phyloP scores from a whole-genome alignment of 2,113 vertebrate genomes.

The Mastomys natalensis region DNA sequence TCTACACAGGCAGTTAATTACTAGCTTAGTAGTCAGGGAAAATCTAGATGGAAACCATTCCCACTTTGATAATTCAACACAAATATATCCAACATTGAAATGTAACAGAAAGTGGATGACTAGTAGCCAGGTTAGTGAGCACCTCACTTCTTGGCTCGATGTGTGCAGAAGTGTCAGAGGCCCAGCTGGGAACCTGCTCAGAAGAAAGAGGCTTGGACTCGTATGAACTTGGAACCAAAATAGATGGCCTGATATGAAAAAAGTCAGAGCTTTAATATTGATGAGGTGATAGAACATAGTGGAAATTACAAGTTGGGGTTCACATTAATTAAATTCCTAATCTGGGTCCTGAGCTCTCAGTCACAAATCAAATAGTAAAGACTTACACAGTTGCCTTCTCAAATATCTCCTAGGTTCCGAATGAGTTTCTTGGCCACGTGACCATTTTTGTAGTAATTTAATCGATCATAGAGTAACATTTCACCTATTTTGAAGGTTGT shows the following conservation, averaged over 20 bases:
- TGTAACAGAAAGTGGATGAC: background rate
- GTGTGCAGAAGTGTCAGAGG: background rate
- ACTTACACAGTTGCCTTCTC: background rate
- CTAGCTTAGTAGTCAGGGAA: slow-evolving; percentile 41
- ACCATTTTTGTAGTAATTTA: slow-evolving; percentile 55
- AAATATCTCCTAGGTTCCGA: slow-evolving; percentile 20
- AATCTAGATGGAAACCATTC: slow-evolving; percentile 59
- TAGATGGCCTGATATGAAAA: slow-evolving; percentile 22
- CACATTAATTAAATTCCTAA: slow-evolving; percentile 36
- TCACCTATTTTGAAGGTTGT: slow-evolving; percentile 27
- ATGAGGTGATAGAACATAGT: background rate
- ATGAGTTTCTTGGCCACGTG: background rate
- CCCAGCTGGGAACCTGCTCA: slow-evolving; percentile 8
- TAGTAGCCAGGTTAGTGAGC: background rate
- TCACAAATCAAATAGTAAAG: slow-evolving; percentile 39
- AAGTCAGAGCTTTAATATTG: slow-evolving; percentile 11
- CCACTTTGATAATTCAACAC: slow-evolving; percentile 71
- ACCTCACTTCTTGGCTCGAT: background rate
- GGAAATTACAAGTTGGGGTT: slow-evolving; percentile 27
- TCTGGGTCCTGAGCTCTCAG: background rate
- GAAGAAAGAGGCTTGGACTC: background rate
- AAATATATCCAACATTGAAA: slow-evolving; percentile 45
- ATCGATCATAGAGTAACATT: background rate
- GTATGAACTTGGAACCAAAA: slow-evolving; percentile 33
- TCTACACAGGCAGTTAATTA: background rate